These are phyloP conservation scores for Gari tellinella DNA, from an alignment of 2,888 invertebrate species.

Conservation along the genomic window DNA sequence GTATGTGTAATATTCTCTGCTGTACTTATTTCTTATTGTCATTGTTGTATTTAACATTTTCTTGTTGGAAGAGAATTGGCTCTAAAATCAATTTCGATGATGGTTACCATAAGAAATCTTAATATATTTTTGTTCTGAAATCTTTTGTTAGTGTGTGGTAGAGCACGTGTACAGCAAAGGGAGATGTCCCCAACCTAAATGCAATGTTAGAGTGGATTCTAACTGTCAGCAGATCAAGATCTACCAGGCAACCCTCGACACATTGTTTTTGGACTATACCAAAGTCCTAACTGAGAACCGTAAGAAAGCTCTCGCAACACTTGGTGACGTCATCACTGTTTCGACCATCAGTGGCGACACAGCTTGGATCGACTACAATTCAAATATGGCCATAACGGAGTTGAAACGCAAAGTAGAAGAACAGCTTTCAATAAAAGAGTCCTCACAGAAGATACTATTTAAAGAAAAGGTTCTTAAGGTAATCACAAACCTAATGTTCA, in stretches of 20 bases:
- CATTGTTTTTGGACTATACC: slow-evolving; percentile 52
- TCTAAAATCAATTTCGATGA: too few species aligned
- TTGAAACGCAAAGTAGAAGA: slow-evolving; percentile 37
- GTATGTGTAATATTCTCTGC: too few species aligned
- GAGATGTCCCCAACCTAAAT: slow-evolving; percentile 41
- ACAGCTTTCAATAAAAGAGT: slow-evolving; percentile 31
- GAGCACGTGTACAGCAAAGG: slow-evolving; percentile 22
- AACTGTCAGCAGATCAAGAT: slow-evolving; percentile 29
- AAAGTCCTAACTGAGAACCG: slow-evolving; percentile 27
- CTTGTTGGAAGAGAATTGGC: too few species aligned
- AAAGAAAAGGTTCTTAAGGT: slow-evolving; percentile 51
- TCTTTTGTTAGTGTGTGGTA: slow-evolving; percentile 51
- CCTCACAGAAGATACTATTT: slow-evolving; percentile 43
- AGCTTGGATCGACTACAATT: slow-evolving; percentile 37
- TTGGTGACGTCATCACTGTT: slow-evolving; percentile 36
- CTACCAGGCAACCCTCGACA: slow-evolving; percentile 41
- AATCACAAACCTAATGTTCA: too few species aligned
- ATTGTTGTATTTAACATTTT: too few species aligned
- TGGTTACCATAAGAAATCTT: too few species aligned
- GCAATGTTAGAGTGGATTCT: slow-evolving; percentile 20
- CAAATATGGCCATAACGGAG: slow-evolving; percentile 30
- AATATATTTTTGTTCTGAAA: too few species aligned
- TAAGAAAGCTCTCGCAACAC: neutral
- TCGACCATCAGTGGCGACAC: slow-evolving; percentile 55
- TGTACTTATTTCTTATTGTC: too few species aligned